phyloP scores from a whole-genome alignment of 2,113 vertebrate genomes.

The Bambusicola thoracicus region DNA sequence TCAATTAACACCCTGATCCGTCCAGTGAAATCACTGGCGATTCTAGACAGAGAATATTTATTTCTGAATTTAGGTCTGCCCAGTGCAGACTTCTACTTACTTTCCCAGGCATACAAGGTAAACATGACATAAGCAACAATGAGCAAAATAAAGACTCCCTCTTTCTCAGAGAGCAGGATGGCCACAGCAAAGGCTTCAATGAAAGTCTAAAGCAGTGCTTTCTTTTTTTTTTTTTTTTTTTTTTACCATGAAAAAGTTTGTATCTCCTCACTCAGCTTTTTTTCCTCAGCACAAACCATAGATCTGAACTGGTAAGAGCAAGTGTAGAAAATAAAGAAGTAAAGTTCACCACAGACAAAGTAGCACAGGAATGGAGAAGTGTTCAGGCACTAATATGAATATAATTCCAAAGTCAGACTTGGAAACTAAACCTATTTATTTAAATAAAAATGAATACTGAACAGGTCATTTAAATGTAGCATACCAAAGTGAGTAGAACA shows the following conservation, averaged over 20 bases:
- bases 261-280: not conserved
- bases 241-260: not conserved
- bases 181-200: not conserved
- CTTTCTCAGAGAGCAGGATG: not conserved
- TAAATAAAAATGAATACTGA: not conserved
- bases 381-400: not conserved
- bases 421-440: not conserved
- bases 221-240: not conserved
- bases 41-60: not conserved
- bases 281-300: not conserved
- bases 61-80: not conserved
- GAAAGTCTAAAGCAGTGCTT: not conserved
- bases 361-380: not conserved
- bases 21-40: not conserved
- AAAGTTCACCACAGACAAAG: not conserved
- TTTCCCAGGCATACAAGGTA: not conserved
- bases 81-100: not conserved
- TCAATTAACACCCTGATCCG: not conserved
- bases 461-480: not conserved
- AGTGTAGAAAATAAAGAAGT: not conserved
- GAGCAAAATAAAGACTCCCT: not conserved
- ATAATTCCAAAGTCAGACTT: not conserved
- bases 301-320: accelerated
- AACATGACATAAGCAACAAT: not conserved
- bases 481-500: not conserved